Evolutionary conservation across 92 coral and sea anemone species (phyloP), one percentile per base, ranked within the genome.

Genomic region (Zoanthus sociatus): DNA sequence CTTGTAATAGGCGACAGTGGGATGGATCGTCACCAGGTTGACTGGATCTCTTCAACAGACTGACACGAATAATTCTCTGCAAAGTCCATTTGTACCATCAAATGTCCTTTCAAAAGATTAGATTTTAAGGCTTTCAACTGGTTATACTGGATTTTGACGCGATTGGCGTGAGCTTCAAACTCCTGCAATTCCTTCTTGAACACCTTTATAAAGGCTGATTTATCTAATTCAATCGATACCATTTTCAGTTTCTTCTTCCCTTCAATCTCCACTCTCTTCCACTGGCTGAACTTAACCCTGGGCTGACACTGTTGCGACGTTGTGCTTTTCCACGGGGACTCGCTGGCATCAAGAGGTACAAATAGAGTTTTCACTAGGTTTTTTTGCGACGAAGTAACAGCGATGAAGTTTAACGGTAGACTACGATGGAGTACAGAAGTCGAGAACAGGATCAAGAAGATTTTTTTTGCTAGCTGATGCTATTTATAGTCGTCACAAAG

Each of bases 1-100:
- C 18, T 20, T 47, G 58, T 70, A 91, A 18, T 90, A 90, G 3
- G 87, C 91, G 20, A 91, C 91, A n/a, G 67, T 84, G 31, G 94
- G 91, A 78, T 88, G 89, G 66, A 88, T 86, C 7, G 83, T 88
- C n/a, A 88, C 91, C 94, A 88, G 56, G 94, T 91, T 30, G 89
- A 83, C 85, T 91, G 85, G 2, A 91, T 84, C 68, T 91, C 87
- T 91, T 73, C 42, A 4, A 37, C 42, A 37, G 42, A 37, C 42
- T 37, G 42, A 37, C 42, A 37, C 42, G 42, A 37, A 37, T 37
- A 37, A 37, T 37, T 37, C 42, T 91, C 87, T 33, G 87, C 90
- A 61, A 88, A 88, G 53, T 81, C 87, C 83, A 88, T 81, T 30
- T 81, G 87, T 60, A 87, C 72, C 17, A 79, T 90, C 37, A 54